Base-by-base conservation (phyloP, 2,113 vertebrate genomes). In the Psittacara wagleri region DNA sequence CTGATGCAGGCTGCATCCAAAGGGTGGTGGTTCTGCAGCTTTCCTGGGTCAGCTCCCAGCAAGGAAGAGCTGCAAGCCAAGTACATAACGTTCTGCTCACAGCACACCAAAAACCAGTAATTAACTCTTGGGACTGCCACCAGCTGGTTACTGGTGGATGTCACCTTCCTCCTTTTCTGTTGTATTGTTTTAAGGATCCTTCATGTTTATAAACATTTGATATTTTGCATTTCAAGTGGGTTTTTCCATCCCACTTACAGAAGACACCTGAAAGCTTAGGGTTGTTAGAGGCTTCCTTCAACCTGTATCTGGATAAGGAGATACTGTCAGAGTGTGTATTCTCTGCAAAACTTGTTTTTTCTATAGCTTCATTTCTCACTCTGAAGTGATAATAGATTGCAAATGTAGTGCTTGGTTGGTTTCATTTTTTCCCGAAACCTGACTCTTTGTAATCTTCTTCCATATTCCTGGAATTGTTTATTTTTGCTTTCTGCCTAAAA, bases 51-150 rank as follows among this genome's bases (percentile, higher is more conserved):
- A 84, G 69, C 22, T 96, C 80, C 86, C 86, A 84, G 64, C 35
- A 51, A 88, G 85, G 90, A 94, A 90, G 69, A 84, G 35, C 63
- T 86, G 76, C 39, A 78, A 74, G 88, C 85, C 86, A 93, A 90
- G 63, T 66, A 67, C 63, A 63, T 63, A 82, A 17, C 18, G 29
- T 95, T 92, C 67, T 80, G 28, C 27, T 51, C 49, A 6, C 25
- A 46, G 37, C n/a, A 43, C 28, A 15, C 64, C 2, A 6, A 17
- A 23, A 75, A 29, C 14, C 31, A 5, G 2, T 5, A 2, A 9
- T 91, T 79, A 87, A 66, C 84, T 69, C 68, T 23, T 62, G 51
- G 3, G 3, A 1, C 46, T 66, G 43, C 15, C 43, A 2, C 41
- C 29, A n/a, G 27, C 52, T 66, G 8, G 16, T 64, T 79, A 1